Evolutionary conservation across 1,140 invertebrate genomes (phyloP).

Genomic region (Habropoda laboriosa): DNA sequence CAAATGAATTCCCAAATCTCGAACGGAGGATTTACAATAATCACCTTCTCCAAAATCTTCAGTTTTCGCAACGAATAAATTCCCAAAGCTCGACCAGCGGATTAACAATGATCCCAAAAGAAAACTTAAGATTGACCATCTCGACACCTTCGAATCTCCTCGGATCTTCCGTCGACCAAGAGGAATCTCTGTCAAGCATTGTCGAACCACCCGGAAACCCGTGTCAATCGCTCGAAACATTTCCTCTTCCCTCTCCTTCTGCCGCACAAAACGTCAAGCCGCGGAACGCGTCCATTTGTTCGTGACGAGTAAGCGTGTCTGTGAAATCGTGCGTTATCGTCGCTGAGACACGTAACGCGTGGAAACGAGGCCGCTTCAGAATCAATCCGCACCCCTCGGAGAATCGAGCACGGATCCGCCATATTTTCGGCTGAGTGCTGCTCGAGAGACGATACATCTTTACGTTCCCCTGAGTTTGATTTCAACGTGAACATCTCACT

Average conservation of each 20-base stretch:
- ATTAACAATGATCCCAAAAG: too few species aligned
- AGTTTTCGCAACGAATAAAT: too few species aligned
- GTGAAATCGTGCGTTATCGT: neutral
- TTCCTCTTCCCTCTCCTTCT: neutral
- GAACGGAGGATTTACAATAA: too few species aligned
- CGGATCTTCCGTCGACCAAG: neutral
- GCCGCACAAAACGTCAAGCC: constrained; percentile 18
- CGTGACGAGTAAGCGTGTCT: neutral
- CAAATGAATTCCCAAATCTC: too few species aligned
- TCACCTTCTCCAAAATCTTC: too few species aligned
- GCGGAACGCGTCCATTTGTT: neutral
- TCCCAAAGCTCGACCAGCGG: too few species aligned
- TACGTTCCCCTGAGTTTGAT: constrained; percentile 68
- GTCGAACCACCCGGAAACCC: neutral
- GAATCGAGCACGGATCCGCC: constrained; percentile 24
- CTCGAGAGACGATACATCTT: constrained; percentile 62
- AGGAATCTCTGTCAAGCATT: neutral
- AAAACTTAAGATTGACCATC: too few species aligned
- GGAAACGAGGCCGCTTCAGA: constrained; percentile 27
- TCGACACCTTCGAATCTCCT: too few species aligned
- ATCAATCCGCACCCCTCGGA: constrained; percentile 16
- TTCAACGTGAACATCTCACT: constrained; percentile 57
- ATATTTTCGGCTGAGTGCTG: constrained; percentile 3
- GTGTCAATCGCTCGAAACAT: neutral
- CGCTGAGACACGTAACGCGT: neutral